Percentiles rank a stretch among this genome's conserved stretches.
These are phyloP conservation scores for Hofmannophila pseudospretella DNA, from an alignment of 2,888 invertebrate genomes.

Conservation along the genomic window DNA sequence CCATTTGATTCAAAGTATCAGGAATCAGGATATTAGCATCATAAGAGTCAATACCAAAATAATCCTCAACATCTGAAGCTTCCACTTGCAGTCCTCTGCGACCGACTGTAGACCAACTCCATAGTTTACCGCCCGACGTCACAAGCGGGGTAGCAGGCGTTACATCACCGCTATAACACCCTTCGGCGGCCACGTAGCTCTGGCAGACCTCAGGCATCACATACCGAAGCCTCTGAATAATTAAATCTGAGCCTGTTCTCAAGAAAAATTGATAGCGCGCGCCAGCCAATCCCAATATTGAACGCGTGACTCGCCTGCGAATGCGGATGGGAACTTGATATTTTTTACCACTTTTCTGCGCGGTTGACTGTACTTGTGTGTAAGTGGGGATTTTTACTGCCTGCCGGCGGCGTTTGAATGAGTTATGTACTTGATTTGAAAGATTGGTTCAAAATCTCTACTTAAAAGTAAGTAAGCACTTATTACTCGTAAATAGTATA, in stretches of 20 bases:
- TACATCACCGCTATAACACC: constrained; percentile 8
- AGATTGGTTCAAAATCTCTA: too few relatives aligned
- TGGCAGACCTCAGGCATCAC: constrained; percentile 10
- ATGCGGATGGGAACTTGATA: constrained; percentile 24
- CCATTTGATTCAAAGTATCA: background rate
- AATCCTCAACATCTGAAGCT: background rate
- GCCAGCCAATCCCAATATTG: constrained; percentile 62
- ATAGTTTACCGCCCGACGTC: constrained; percentile 9
- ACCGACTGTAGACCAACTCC: constrained; percentile 8
- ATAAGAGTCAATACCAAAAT: background rate
- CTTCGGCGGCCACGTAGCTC: constrained; percentile 4
- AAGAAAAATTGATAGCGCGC: constrained; percentile 66
- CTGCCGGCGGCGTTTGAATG: too few relatives aligned
- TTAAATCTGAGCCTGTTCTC: constrained; percentile 52
- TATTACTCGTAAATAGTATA: too few relatives aligned
- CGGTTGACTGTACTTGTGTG: constrained; percentile 19
- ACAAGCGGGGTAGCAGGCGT: constrained; percentile 10
- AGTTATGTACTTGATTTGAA: too few relatives aligned
- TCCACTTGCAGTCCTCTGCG: too few relatives aligned
- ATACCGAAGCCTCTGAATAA: constrained; percentile 42
- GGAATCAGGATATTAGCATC: background rate
- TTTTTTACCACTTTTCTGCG: constrained; percentile 35
- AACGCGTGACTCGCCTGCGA: constrained; percentile 47
- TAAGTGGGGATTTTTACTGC: constrained; percentile 8
- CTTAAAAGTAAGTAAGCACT: too few relatives aligned